phyloP scores from a whole-genome alignment of 2,888 invertebrate genomes.

The Globia sparganii region DNA sequence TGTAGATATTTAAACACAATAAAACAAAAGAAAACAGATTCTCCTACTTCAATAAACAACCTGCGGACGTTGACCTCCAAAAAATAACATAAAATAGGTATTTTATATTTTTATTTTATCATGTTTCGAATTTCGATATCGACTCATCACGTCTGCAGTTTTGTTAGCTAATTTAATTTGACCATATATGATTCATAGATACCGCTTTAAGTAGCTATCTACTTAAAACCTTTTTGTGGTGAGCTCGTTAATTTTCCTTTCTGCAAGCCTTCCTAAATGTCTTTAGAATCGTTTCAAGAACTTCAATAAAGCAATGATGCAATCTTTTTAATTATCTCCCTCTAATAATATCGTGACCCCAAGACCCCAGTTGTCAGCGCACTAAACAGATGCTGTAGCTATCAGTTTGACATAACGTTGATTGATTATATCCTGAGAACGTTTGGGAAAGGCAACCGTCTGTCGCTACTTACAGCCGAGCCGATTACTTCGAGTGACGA shows the following conservation, averaged over 20 bases:
- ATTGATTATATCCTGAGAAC: slow-evolving; percentile 54
- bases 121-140: too few species aligned
- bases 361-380: slow-evolving; percentile 39
- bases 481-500: background rate
- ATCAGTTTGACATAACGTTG: slow-evolving; percentile 40
- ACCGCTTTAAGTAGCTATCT: too few species aligned
- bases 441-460: slow-evolving; percentile 31
- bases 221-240: background rate
- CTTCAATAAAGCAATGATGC: background rate
- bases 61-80: too few species aligned
- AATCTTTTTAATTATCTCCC: slow-evolving; percentile 19
- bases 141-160: too few species aligned
- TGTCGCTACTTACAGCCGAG: background rate
- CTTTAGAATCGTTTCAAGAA: background rate
- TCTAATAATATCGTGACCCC: slow-evolving; percentile 47
- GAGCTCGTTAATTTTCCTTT: background rate
- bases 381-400: slow-evolving; percentile 28
- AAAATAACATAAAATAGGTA: too few species aligned
- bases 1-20: too few species aligned
- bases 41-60: too few species aligned
- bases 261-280: background rate
- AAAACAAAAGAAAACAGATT: too few species aligned
- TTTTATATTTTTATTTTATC: too few species aligned
- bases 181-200: too few species aligned
- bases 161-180: too few species aligned